Base-by-base conservation (phyloP, 53 echinoderm and acorn worm genomes). In the Patiria pectinifera region DNA sequence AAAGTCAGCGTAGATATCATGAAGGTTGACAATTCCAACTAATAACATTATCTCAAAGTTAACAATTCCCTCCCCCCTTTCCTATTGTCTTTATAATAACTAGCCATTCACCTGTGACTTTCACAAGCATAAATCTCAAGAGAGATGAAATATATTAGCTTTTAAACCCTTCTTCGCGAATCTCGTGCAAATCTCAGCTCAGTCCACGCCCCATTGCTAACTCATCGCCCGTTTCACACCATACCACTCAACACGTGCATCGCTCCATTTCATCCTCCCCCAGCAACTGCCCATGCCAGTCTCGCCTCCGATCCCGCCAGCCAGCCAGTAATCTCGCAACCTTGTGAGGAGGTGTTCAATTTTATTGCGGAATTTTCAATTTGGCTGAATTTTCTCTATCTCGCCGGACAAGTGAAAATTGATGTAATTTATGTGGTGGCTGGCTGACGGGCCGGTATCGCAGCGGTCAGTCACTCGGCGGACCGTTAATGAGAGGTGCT, bases 311-410 rank as follows among this genome's bases (percentile, higher is more conserved):
- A 12, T 82, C 49, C 59, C 21, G 7, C 53, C 59, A 82, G 45
- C 16, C 85, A 12, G 26, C 80, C 19, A 61, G 78, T 62, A 78
- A 88, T 78, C 45, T 71, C 44, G 35, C 88, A 88, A 88, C 88
- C 88, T 88, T 88, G 88, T 62, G 59, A 24, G 72, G 78, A 60
- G 88, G 88, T 78, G 88, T 88, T 88, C 88, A 62, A 77, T 88
- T 88, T 88, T 77, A 88, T 78, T 88, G 88, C 88, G 88, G 88
- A 77, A 88, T 88, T 87, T 88, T 88, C 88, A 88, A 88, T 88
- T 62, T 88, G 77, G 60, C 61, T 88, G 77, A 76, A 77, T 76
- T 60, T 46, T 35, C 60, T 61, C 22, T 61, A 58, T 88, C 88
- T 78, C 62, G 78, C 59, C 78, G 88, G 78, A 88, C 88, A 88